Conservation (phyloP, 2,888 invertebrate genomes). For the Nomada goodeniana region DNA sequence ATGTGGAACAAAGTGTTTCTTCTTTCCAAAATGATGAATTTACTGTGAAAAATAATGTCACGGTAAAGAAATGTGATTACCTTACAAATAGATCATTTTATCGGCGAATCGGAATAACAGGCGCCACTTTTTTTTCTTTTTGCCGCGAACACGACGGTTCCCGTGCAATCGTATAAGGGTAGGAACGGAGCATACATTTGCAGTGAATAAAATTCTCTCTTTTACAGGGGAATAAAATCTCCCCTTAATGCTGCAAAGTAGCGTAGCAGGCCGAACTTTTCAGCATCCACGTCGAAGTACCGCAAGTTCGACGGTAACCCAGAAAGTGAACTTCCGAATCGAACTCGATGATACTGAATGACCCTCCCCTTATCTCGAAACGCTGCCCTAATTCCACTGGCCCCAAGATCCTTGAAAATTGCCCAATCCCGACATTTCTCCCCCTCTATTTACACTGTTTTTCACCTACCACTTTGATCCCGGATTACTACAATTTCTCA, state of each 20-base stretch:
- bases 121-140: not conserved
- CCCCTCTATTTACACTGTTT: not conserved
- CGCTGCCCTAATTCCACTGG: slow-evolving; percentile 23
- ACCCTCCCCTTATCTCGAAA: slow-evolving; percentile 18
- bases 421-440: slow-evolving; percentile 15
- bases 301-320: slow-evolving; percentile 16
- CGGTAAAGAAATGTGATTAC: too few species aligned
- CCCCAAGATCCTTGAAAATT: slow-evolving; percentile 23
- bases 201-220: not conserved
- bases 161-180: not conserved
- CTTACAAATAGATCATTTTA: not conserved
- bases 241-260: slow-evolving; percentile 2
- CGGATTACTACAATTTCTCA: not conserved
- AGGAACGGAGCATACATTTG: too few species aligned
- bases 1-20: too few species aligned
- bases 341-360: slow-evolving; percentile 21
- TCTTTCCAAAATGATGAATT: too few species aligned
- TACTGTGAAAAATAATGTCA: too few species aligned
- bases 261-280: slow-evolving; percentile 5
- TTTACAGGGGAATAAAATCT: not conserved
- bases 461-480: not conserved
- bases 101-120: not conserved
- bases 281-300: not conserved
- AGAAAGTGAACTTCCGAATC: slow-evolving; percentile 30
- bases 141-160: not conserved